Conservation (phyloP, 2,888 invertebrate genomes). For the Epinotia demarniana region DNA sequence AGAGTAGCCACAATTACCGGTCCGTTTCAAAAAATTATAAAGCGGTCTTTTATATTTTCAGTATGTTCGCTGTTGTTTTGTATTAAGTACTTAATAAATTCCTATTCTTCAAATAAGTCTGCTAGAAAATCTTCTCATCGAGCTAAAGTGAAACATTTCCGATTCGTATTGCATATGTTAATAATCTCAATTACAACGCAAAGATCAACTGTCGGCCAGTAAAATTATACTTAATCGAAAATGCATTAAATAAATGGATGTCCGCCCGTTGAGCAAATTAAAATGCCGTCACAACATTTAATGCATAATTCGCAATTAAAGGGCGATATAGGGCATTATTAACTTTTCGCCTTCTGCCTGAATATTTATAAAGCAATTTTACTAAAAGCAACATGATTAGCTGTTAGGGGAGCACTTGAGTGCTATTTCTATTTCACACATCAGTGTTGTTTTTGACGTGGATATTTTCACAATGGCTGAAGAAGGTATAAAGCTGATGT, state of each 20-base stretch:
- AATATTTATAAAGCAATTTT: conserved; percentile 82
- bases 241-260: conserved; percentile 53
- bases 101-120: no score
- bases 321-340: conserved; percentile 75
- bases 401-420: conserved; percentile 60
- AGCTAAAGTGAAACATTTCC: background rate
- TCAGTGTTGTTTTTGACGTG: conserved; percentile 39
- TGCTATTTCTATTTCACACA: conserved; percentile 54
- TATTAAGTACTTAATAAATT: no score
- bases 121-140: background rate
- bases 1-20: no score
- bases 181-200: background rate
- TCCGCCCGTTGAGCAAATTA: conserved; percentile 40
- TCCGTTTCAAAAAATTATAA: no score
- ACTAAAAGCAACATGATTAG: conserved; percentile 79
- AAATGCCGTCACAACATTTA: conserved; percentile 54
- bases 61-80: background rate
- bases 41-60: background rate
- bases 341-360: conserved; percentile 71
- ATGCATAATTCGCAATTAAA: conserved; percentile 76
- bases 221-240: conserved; percentile 22
- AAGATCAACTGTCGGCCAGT: conserved; percentile 8
- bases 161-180: background rate
- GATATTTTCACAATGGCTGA: conserved; percentile 8
- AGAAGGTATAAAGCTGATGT: background rate